Percentiles rank a stretch among this genome's conserved stretches.
Conservation (phyloP, 2,113 vertebrate genomes). For the Abramis brama region DNA sequence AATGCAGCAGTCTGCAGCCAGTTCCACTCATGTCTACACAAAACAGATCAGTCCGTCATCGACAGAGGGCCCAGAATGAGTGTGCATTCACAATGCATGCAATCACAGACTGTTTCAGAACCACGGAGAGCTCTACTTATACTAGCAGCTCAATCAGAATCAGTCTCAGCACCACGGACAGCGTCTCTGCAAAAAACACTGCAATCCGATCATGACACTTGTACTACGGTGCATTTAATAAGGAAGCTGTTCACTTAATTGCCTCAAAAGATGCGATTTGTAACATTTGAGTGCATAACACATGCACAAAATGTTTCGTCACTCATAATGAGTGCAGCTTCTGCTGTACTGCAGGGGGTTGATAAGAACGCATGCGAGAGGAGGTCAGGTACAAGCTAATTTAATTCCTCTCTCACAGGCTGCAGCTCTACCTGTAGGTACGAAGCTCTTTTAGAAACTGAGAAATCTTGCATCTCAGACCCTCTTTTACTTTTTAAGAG, state of each 20-base stretch:
- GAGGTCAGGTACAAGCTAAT: not conserved
- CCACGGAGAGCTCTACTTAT: constrained; percentile 38
- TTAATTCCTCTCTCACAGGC: constrained; percentile 11
- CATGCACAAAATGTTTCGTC: not conserved
- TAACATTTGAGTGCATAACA: not conserved
- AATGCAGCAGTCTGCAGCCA: constrained; percentile 51
- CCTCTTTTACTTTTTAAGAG: not conserved
- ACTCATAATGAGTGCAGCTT: constrained; percentile 21
- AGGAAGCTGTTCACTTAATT: not conserved
- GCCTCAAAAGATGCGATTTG: not conserved
- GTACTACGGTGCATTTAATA: not conserved
- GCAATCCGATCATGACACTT: constrained; percentile 29
- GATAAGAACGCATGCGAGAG: constrained; percentile 18
- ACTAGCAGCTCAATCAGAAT: constrained; percentile 20
- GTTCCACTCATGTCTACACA: constrained; percentile 28
- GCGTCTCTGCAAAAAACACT: not conserved
- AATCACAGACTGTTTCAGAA: constrained; percentile 36
- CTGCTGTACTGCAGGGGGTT: constrained; percentile 43
- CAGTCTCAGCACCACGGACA: constrained; percentile 49
- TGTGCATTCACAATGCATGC: not conserved
- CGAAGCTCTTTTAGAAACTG: constrained; percentile 2
- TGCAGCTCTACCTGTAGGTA: not conserved
- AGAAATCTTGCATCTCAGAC: constrained; percentile 1
- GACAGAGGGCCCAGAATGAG: constrained; percentile 15
- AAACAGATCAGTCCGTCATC: constrained; percentile 41